Percentiles rank a stretch among this genome's conserved stretches.
phyloP scores from a whole-genome alignment of 2,113 vertebrate genomes.

The Felis chaus region DNA sequence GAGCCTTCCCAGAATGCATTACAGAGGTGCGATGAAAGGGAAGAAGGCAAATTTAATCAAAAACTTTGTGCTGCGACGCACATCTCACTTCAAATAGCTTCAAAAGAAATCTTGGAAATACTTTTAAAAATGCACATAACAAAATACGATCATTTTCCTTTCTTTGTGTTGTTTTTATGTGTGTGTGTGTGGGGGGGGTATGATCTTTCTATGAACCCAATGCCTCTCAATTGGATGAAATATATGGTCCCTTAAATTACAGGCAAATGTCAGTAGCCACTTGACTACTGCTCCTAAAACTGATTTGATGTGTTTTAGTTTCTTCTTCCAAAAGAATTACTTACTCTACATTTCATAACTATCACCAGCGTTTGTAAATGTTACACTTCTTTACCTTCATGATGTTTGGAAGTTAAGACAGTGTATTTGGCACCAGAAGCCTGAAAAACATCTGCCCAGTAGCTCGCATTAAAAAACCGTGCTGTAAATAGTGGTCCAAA shows the following conservation, averaged over 20 bases:
- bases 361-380: not conserved
- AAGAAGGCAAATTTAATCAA: not conserved
- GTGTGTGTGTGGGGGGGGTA: not conserved
- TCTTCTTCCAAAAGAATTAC: constrained; percentile 6
- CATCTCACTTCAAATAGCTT: not conserved
- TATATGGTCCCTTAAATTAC: not conserved
- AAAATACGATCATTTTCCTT: not conserved
- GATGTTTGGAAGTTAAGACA: constrained; percentile 98
- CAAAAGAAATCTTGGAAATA: not conserved
- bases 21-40: not conserved
- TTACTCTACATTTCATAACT: not conserved
- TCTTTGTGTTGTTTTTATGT: not conserved
- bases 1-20: not conserved
- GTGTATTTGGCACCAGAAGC: constrained; percentile 96
- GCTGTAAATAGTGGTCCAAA: constrained; percentile 94
- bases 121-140: not conserved
- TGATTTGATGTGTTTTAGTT: not conserved
- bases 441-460: constrained; percentile 92
- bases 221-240: not conserved
- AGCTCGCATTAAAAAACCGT: constrained; percentile 91
- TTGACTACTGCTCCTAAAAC: not conserved
- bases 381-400: constrained; percentile 90
- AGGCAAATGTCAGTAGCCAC: not conserved
- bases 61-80: not conserved
- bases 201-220: not conserved